Base-by-base conservation (phyloP, 2,888 invertebrate species). In the Ptilodon capucinus region DNA sequence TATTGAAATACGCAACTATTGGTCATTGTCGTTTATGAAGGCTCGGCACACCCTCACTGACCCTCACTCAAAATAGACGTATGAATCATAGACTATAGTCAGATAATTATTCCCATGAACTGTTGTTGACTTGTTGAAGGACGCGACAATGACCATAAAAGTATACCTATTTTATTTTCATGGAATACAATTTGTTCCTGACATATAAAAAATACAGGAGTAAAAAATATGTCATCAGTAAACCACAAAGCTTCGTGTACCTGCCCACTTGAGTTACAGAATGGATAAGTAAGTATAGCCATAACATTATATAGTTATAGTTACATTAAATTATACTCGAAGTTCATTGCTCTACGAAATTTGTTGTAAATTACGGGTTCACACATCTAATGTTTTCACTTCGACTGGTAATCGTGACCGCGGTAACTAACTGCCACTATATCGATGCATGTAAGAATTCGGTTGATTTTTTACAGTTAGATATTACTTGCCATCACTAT, bases 351-450 rank as follows among this genome's bases (percentile, higher is more conserved):
- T 79, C 90, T 75, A 73, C 69, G 76, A 82, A 84, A 83, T 84
- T 82, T 81, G 79, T 79, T 77, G 78, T 74, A 89, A 87, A 89
- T 89, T 84, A 87, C 83, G 79, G 87, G 88, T 84, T 88, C 83
- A 87, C 86, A 84, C 84, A 75, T 81, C 76, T 83, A 81, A 85
- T 86, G 80, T 88, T 89, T 88, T 87, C 82, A 84, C 83, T 81
- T 76, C 71, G 79, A 58, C 69, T 71, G 74, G 80, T 80, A 80
- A 81, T 86, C 85, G 86, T 87, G 88, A 83, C 84, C 76, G 74
- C 76, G 73, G 79, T 72, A 67, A 72, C 76, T 80, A 83, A 81
- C 79, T 74, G 75, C 76, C 67, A 73, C 75, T 71, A 74, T 72
- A 85, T 82, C 81, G 79, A 81, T 84, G 80, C 81, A 85, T 79